phyloP scores from a whole-genome alignment of 2,113 vertebrate species.

The Zosterops hypoxanthus region DNA sequence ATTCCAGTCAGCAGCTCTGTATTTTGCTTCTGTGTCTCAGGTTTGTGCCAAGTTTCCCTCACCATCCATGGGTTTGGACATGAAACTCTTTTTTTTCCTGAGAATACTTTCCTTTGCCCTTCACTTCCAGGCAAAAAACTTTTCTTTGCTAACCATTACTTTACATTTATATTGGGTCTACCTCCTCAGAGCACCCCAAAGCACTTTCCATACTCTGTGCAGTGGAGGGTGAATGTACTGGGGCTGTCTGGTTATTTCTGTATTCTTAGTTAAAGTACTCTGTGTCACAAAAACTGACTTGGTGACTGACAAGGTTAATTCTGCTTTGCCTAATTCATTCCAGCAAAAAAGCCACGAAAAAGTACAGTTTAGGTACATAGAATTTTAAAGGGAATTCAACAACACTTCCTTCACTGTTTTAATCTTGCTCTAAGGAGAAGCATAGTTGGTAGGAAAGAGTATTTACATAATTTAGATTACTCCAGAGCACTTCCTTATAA shows the following conservation, averaged over 20 bases:
- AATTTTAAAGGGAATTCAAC: slow-evolving; percentile 30
- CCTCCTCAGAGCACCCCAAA: slow-evolving; percentile 15
- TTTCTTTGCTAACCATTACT: slow-evolving; percentile 11
- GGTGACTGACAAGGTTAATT: slow-evolving; percentile 66
- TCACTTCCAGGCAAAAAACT: not conserved
- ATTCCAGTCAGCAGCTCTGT: not conserved
- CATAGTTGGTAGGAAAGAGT: not conserved
- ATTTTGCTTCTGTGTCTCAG: not conserved
- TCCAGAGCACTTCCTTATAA: slow-evolving; percentile 13
- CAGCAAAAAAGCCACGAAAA: not conserved
- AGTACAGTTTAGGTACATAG: not conserved
- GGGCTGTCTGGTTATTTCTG: slow-evolving; percentile 25
- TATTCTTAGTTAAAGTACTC: slow-evolving; percentile 13
- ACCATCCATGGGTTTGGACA: not conserved
- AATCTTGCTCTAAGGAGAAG: slow-evolving; percentile 31
- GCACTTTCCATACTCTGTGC: not conserved
- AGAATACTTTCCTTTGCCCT: not conserved
- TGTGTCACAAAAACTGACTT: slow-evolving; percentile 27
- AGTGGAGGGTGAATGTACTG: not conserved
- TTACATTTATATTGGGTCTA: slow-evolving; percentile 26
- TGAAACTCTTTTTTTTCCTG: not conserved
- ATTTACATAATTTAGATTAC: slow-evolving; percentile 54
- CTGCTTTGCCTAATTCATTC: slow-evolving; percentile 56
- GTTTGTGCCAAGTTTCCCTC: not conserved
- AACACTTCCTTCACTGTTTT: slow-evolving; percentile 15